These are phyloP conservation scores for Avahi laniger DNA, from an alignment of 2,797 vertebrate species.

Conservation along the genomic window DNA sequence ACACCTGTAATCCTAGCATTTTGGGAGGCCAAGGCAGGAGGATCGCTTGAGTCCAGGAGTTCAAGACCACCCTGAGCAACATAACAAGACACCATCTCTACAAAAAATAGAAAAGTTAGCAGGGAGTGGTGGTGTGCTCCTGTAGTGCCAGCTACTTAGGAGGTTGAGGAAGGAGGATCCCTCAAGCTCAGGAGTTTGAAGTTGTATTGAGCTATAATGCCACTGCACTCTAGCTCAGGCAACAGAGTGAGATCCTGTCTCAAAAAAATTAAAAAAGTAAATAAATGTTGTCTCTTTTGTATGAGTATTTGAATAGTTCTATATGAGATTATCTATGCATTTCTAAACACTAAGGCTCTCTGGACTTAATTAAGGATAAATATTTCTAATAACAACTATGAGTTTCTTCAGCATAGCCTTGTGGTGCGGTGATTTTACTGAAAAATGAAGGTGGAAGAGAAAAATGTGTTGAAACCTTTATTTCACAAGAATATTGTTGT, in stretches of 20 bases:
- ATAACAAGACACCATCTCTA: neutral
- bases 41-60: neutral
- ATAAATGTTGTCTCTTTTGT: neutral
- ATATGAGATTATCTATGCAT: neutral
- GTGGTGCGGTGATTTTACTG: neutral
- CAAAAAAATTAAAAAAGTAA: neutral
- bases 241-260: neutral
- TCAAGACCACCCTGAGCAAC: neutral
- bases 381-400: neutral
- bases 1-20: neutral
- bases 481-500: neutral
- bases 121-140: neutral
- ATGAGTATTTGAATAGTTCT: neutral
- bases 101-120: neutral
- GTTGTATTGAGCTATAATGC: neutral
- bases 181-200: neutral
- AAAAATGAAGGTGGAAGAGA: neutral
- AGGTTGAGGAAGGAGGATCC: neutral
- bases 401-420: neutral
- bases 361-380: neutral
- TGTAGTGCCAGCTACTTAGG: neutral
- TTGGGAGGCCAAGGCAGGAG: neutral
- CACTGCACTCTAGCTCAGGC: neutral
- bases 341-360: neutral
- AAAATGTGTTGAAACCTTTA: neutral